Percentiles rank a stretch among this genome's conserved stretches.
phyloP scores from a whole-genome alignment of 1,140 invertebrate genomes.

The Trissolcus basalis region DNA sequence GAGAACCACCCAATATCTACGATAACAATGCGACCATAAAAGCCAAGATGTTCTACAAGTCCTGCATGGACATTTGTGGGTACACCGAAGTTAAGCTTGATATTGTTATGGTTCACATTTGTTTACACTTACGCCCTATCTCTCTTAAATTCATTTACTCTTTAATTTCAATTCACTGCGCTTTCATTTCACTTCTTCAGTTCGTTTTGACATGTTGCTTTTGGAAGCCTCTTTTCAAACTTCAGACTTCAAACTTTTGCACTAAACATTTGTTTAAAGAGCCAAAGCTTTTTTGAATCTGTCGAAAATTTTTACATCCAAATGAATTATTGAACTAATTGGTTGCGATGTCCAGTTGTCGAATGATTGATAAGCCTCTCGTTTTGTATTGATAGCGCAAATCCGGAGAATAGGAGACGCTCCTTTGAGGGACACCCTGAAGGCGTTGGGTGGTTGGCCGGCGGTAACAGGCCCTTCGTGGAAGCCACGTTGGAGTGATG shows the following conservation, averaged over 20 bases:
- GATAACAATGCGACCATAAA: constrained; percentile 86
- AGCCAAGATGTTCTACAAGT: constrained; percentile 90
- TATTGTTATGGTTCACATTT: constrained; percentile 14
- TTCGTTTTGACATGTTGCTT: too few species aligned
- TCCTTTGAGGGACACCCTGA: constrained; percentile 80
- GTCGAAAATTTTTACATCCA: too few species aligned
- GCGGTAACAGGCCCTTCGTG: constrained; percentile 81
- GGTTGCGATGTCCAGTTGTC: too few species aligned
- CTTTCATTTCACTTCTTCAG: too few species aligned
- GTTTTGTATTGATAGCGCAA: constrained; percentile 77
- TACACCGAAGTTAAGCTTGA: constrained; percentile 67
- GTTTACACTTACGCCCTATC: not conserved
- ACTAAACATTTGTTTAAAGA: too few species aligned
- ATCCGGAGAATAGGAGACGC: constrained; percentile 83
- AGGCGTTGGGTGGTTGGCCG: constrained; percentile 86
- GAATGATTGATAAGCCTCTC: too few species aligned
- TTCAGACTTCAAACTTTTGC: too few species aligned
- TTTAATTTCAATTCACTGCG: not conserved
- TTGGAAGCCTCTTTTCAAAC: too few species aligned
- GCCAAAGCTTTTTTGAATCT: too few species aligned
- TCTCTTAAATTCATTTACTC: not conserved
- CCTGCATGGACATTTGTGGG: constrained; percentile 92
- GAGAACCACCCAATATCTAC: constrained; percentile 79
- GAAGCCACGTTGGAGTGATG: constrained; percentile 77
- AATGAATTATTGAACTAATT: too few species aligned